phyloP scores from a whole-genome alignment of 2,888 invertebrate genomes.

The Stenichneumon culpator region DNA sequence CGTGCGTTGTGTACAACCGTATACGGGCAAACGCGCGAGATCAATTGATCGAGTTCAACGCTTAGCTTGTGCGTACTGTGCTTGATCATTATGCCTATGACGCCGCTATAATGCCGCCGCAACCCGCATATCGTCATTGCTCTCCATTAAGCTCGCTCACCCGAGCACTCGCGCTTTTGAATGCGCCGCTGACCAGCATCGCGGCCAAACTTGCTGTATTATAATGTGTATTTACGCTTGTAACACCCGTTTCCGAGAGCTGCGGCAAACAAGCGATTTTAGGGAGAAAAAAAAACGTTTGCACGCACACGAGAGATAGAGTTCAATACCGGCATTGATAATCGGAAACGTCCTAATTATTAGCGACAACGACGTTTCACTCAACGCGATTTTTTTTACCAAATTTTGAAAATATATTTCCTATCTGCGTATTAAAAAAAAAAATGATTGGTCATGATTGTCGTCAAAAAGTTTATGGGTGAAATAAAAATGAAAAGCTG shows the following conservation, averaged over 20 bases:
- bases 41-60: slow-evolving; percentile 62
- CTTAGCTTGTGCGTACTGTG: slow-evolving; percentile 58
- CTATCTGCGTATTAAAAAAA: not conserved
- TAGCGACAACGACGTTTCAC: not conserved
- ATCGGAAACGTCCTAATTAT: not conserved
- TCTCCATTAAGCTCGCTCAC: slow-evolving; percentile 46
- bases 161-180: slow-evolving; percentile 48
- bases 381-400: not conserved
- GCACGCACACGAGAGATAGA: slow-evolving; percentile 43
- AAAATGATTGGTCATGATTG: not conserved
- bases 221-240: not conserved
- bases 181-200: slow-evolving; percentile 42
- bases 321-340: not conserved
- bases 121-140: slow-evolving; percentile 59
- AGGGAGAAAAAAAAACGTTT: not conserved
- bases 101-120: slow-evolving; percentile 42
- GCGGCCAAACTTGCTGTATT: slow-evolving; percentile 27
- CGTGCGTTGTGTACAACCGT: slow-evolving; percentile 20
- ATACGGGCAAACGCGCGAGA: slow-evolving; percentile 35
- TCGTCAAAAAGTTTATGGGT: not conserved
- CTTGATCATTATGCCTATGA: slow-evolving; percentile 63
- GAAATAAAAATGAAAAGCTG: not conserved
- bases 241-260: not conserved
- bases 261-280: slow-evolving; percentile 16
- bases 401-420: not conserved